These are phyloP conservation scores for Drosophila bunnanda DNA, from an alignment of 2,888 invertebrate species.

Conservation along the genomic window DNA sequence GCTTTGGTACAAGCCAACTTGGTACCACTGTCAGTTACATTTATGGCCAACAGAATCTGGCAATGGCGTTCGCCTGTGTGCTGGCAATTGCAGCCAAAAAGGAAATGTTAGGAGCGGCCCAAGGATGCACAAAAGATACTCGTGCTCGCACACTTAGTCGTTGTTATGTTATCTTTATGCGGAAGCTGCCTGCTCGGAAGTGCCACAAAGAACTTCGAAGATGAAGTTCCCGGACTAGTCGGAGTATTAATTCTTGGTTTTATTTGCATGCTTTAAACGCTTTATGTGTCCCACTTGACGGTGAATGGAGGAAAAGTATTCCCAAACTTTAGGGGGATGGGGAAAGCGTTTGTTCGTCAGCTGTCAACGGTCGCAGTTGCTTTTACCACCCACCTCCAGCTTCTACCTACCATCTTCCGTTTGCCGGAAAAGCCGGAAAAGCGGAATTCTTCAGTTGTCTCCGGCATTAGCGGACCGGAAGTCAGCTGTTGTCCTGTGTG, in stretches of 20 bases:
- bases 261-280: constrained; percentile 42
- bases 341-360: constrained; percentile 29
- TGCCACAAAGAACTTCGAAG: constrained; percentile 44
- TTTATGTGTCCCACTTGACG: constrained; percentile 34
- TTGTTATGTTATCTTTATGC: constrained; percentile 52
- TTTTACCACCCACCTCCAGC: neutral
- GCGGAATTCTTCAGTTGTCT: constrained; percentile 38
- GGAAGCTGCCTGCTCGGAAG: constrained; percentile 49
- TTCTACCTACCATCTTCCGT: neutral
- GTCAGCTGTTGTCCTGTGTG: constrained; percentile 34
- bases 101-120: constrained; percentile 43
- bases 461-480: constrained; percentile 47
- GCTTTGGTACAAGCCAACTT: neutral
- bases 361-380: constrained; percentile 42
- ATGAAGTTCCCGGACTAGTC: constrained; percentile 34
- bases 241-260: constrained; percentile 42
- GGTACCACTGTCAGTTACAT: constrained; percentile 5
- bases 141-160: constrained; percentile 33
- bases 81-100: constrained; percentile 55
- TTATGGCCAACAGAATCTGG: constrained; percentile 34
- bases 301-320: constrained; percentile 17
- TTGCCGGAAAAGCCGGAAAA: constrained; percentile 18
- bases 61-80: constrained; percentile 32
- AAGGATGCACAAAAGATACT: constrained; percentile 42
- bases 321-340: constrained; percentile 57